These are phyloP conservation scores for Petrocephalus zakoni DNA, from an alignment of 2,113 vertebrate species.

Conservation along the genomic window DNA sequence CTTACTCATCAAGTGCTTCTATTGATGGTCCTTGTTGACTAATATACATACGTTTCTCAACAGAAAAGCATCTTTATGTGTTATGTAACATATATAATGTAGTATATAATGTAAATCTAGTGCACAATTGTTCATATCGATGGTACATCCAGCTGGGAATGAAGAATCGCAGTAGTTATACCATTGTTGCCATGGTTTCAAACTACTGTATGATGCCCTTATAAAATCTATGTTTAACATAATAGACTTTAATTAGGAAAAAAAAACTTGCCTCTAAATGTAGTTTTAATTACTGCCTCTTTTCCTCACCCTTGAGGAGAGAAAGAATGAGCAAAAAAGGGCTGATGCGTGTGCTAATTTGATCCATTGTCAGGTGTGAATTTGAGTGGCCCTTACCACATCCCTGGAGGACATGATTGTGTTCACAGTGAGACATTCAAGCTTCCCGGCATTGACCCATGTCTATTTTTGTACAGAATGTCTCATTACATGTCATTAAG, in stretches of 20 bases:
- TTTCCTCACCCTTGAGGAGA: constrained; percentile 29
- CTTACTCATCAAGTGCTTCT: not conserved
- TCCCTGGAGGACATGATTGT: constrained; percentile 32
- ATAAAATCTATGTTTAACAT: constrained; percentile 34
- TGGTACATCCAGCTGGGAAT: constrained; percentile 49
- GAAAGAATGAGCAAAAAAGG: not conserved
- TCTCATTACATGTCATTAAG: constrained; percentile 43
- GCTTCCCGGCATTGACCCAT: constrained; percentile 30
- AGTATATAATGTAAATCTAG: constrained; percentile 36
- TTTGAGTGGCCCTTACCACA: not conserved
- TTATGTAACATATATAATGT: not conserved
- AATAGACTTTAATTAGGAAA: constrained; percentile 57
- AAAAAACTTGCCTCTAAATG: constrained; percentile 44
- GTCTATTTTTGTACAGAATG: constrained; percentile 34
- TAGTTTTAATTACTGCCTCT: constrained; percentile 52
- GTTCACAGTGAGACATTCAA: constrained; percentile 34
- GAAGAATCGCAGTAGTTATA: constrained; percentile 35
- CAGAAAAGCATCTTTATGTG: not conserved
- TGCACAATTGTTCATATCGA: constrained; percentile 57
- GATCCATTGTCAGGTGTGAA: constrained; percentile 48
- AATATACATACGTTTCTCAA: not conserved
- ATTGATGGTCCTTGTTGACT: not conserved
- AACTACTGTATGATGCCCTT: constrained; percentile 37
- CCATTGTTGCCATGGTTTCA: constrained; percentile 54
- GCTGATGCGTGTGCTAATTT: constrained; percentile 55